Base-by-base conservation (phyloP, 1,140 invertebrate genomes). In the Nomia melanderi region DNA sequence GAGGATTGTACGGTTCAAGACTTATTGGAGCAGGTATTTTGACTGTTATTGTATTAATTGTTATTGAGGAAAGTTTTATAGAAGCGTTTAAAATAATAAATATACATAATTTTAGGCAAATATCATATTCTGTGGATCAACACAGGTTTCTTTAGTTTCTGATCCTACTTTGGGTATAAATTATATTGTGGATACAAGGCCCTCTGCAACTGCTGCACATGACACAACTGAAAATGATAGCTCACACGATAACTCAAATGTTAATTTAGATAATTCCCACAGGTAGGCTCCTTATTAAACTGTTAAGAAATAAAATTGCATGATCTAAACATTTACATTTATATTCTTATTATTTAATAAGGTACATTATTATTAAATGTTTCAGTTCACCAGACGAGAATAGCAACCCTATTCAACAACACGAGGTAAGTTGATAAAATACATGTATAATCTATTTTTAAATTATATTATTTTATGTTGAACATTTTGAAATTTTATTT, bases 1-100 rank as follows among this genome's bases (percentile, higher is more conserved):
- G 95, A 96, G 86, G 95, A 95, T 76, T 96, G 96, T 88, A 96
- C 95, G 0, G 95, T 96, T 59, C 95, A 96, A 88, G 95, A 96
- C 93, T 93, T 96, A 73, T 89, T 96, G 59, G 95, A 96, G 88
- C 96, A 96, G 93, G 95, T 95, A 63, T 12, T 14, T 63, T 2
- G 29, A 56, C 5, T 31, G n/a, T 62, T 36, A 23, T 36, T 23
- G 23, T n/a, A 36, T 36, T 12, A 12, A 36, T 41, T 8, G 7
- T 9, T 11, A 12, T n/a, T 17, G 17, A 0, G n/a, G 12, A 3
- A 14, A 39, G 17, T 64, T 39, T n/a, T 56, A 29, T 70, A 8
- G 12, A 50, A 67, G 8, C 33, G 23, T 59, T 72, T 73, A 56
- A 41, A 77, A 57, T 80, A 7, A 56, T 11, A 41, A 14, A 25